Percentiles rank a stretch among this genome's conserved stretches.
Evolutionary conservation across 1,140 invertebrate species (phyloP).

Genomic region (Holotrichia oblita): DNA sequence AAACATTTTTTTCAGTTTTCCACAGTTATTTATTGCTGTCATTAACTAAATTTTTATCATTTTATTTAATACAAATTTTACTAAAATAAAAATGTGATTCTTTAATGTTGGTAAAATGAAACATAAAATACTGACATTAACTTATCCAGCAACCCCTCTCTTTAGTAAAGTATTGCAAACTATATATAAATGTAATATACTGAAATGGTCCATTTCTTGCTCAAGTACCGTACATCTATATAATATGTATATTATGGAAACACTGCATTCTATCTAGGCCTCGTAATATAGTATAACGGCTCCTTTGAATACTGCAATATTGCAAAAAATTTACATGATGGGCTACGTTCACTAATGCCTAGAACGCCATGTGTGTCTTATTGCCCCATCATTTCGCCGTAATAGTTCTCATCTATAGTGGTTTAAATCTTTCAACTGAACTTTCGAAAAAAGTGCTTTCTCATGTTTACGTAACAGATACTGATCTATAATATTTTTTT

Average conservation of each 20-base stretch:
- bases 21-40: no score
- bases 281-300: constrained; percentile 22
- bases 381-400: constrained; percentile 23
- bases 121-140: no score
- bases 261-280: not conserved
- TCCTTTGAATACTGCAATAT: constrained; percentile 43
- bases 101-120: no score
- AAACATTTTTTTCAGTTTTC: no score
- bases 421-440: not conserved
- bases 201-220: not conserved
- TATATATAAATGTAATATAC: not conserved
- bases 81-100: no score
- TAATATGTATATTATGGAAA: constrained; percentile 25
- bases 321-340: constrained; percentile 45
- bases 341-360: constrained; percentile 40
- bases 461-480: no score
- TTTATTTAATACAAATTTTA: no score
- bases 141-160: no score
- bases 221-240: not conserved
- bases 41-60: no score
- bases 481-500: no score
- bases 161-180: no score
- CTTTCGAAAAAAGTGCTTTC: not conserved
- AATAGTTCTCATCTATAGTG: constrained; percentile 2
- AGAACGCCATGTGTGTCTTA: constrained; percentile 43